phyloP scores from a whole-genome alignment of 2,113 vertebrate genomes.

The Dolichallabes microphthalmus region DNA sequence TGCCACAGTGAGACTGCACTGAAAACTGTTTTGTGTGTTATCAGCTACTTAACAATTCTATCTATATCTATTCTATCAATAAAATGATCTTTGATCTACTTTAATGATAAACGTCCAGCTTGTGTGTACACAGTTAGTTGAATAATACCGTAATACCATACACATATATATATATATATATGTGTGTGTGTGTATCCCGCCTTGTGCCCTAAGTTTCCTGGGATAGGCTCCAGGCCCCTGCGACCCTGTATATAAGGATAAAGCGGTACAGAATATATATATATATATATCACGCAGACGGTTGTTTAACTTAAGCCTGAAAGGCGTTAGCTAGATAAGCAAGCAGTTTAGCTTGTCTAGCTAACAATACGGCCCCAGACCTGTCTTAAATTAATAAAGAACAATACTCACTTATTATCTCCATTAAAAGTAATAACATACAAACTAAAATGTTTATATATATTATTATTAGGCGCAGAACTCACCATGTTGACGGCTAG shows the following conservation, averaged over 20 bases:
- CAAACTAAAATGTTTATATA: not conserved
- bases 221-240: no score
- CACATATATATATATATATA: not conserved
- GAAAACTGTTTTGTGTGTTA: not conserved
- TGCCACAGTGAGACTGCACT: not conserved
- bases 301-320: not conserved
- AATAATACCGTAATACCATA: no score
- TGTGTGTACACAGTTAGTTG: no score
- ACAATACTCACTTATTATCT: not conserved
- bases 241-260: no score
- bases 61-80: not conserved
- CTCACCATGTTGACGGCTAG: conserved; percentile 51
- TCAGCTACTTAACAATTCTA: no score
- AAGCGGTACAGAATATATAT: no score
- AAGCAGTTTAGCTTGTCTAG: not conserved
- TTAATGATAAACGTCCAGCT: no score
- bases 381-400: not conserved
- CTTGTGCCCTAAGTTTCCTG: no score
- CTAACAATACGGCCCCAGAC: not conserved
- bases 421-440: not conserved
- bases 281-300: not conserved
- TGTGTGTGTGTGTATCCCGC: no score
- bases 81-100: no score
- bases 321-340: not conserved
- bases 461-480: not conserved